A percentile compares a stretch with the other conserved stretches of the same genome.
Evolutionary conservation across 2,888 invertebrate species (phyloP).

Genomic region (Chrysomela aeneicollis): DNA sequence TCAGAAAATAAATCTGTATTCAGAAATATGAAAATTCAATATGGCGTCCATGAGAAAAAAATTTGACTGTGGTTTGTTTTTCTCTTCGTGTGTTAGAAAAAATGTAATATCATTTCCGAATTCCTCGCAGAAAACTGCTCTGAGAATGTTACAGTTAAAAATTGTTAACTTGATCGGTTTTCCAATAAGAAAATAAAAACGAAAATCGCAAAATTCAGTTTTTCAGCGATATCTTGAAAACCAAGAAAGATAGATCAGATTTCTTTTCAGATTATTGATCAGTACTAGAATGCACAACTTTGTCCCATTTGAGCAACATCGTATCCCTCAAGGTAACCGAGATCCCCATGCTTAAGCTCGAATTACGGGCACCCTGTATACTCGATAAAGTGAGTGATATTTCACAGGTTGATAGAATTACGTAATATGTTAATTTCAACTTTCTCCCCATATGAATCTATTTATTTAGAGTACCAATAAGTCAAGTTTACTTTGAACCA

Average conservation of each 20-base stretch:
- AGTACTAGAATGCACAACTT: conserved; percentile 5
- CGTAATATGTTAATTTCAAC: too few species aligned
- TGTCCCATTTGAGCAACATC: not conserved
- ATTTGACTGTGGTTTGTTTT: not conserved
- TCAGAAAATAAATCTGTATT: conserved; percentile 1
- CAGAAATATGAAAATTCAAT: not conserved
- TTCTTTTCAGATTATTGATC: conserved; percentile 13
- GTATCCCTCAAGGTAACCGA: conserved; percentile 1
- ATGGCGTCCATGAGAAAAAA: conserved; percentile 6
- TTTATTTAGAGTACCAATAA: too few species aligned
- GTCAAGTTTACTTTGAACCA: too few species aligned
- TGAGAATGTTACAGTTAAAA: conserved; percentile 8
- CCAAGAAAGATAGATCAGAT: conserved; percentile 6
- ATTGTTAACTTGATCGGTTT: conserved; percentile 2
- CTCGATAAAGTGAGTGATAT: too few species aligned
- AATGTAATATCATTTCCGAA: not conserved
- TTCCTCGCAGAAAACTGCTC: conserved; percentile 4
- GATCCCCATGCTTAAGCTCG: conserved; percentile 5
- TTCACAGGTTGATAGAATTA: too few species aligned
- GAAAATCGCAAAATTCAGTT: conserved; percentile 1
- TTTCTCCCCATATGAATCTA: too few species aligned
- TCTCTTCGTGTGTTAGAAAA: not conserved
- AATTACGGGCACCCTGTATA: not conserved
- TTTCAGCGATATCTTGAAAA: not conserved
- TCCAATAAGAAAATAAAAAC: not conserved